Conservation (phyloP, 1,140 invertebrate species). For the Venturia canescens region DNA sequence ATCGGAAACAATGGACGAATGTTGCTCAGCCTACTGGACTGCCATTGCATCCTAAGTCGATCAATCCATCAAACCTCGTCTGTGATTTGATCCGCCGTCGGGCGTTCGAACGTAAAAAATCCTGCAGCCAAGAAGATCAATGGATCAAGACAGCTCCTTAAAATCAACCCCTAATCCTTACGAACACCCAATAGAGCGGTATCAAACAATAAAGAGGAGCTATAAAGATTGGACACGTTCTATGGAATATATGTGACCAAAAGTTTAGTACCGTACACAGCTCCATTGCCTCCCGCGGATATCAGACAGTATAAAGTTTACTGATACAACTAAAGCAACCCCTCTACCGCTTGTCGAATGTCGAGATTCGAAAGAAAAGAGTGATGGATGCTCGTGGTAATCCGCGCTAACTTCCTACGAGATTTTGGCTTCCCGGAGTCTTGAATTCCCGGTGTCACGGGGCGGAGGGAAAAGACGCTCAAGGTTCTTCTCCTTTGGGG, state of each 20-base stretch:
- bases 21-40: neutral
- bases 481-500: conserved; percentile 16
- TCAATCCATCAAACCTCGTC: conserved; percentile 28
- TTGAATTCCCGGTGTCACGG: neutral
- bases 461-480: neutral
- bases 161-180: conserved; percentile 51
- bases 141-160: conserved; percentile 33
- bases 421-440: conserved; percentile 61
- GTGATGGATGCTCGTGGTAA: conserved; percentile 70
- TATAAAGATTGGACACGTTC: neutral
- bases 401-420: conserved; percentile 70
- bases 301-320: conserved; percentile 26
- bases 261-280: conserved; percentile 12
- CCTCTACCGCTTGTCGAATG: conserved; percentile 13
- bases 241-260: conserved; percentile 16
- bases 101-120: neutral
- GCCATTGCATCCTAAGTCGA: neutral
- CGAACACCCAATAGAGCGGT: conserved; percentile 32
- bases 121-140: neutral
- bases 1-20: neutral
- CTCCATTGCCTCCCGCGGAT: conserved; percentile 17
- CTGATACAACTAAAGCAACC: conserved; percentile 20
- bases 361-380: conserved; percentile 59
- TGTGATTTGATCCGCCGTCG: conserved; percentile 22
- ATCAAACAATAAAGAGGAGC: conserved; percentile 26